Evolutionary conservation across 2,888 invertebrate species (phyloP).

Genomic region (Alloscopus bannaensis): DNA sequence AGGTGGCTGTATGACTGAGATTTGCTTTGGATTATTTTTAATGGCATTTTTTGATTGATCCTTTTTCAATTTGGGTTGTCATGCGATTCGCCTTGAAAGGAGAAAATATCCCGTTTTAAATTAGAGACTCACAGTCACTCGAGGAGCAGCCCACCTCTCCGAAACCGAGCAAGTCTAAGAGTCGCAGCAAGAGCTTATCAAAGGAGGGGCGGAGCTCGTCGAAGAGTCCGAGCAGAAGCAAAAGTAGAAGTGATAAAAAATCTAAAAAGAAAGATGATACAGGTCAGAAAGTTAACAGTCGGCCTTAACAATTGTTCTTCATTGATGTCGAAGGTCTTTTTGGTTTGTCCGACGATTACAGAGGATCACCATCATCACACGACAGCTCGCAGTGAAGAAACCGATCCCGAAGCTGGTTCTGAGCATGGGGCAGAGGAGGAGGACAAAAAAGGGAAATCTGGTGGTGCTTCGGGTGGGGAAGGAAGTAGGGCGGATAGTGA

Average conservation of each 20-base stretch:
- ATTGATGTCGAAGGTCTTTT: background rate
- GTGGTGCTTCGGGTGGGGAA: constrained; percentile 24
- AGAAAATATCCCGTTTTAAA: no score
- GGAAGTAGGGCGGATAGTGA: constrained; percentile 24
- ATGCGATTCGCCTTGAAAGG: no score
- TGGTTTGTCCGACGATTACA: background rate
- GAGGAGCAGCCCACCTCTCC: constrained; percentile 29
- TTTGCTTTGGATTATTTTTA: no score
- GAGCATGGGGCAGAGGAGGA: constrained; percentile 38
- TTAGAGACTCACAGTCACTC: constrained; percentile 53
- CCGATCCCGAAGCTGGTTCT: constrained; percentile 23
- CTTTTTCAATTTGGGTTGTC: background rate
- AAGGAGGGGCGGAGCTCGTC: constrained; percentile 43
- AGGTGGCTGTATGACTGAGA: constrained; percentile 73
- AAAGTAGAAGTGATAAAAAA: constrained; percentile 65
- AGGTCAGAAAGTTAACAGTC: constrained; percentile 14
- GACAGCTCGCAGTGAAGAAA: constrained; percentile 23
- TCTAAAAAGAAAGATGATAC: constrained; percentile 67
- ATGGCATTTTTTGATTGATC: background rate
- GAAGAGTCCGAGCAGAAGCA: constrained; percentile 69
- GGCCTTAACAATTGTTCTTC: background rate
- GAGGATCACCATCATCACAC: constrained; percentile 38
- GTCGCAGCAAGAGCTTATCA: constrained; percentile 28
- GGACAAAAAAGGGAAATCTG: constrained; percentile 17
- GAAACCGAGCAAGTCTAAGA: constrained; percentile 41